Evolutionary conservation across 2,797 vertebrate genomes (phyloP).

Genomic region (Acipenser transmontanus): DNA sequence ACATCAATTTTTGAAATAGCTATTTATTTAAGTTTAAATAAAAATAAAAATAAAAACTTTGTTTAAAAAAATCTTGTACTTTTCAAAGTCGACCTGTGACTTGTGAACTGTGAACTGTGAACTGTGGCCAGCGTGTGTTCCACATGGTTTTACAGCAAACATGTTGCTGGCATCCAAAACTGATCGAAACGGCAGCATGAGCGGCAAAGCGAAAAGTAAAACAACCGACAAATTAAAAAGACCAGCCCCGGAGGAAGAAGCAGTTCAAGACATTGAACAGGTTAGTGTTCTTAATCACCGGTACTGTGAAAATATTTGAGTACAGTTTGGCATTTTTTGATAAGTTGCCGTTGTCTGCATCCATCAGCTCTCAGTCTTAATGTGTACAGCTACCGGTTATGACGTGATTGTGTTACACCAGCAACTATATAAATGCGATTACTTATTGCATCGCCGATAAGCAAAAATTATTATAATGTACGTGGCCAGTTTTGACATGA

Average conservation of each 20-base stretch:
- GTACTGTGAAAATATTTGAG: too few relatives aligned
- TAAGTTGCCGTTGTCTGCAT: too few relatives aligned
- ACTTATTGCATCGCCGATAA: too few relatives aligned
- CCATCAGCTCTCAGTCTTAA: too few relatives aligned
- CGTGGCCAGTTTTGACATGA: too few relatives aligned
- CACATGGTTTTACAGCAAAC: constrained; percentile 33
- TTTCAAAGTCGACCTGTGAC: constrained; percentile 17
- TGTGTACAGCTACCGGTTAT: too few relatives aligned
- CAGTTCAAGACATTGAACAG: constrained; percentile 29
- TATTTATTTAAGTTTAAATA: neutral
- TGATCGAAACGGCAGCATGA: constrained; percentile 28
- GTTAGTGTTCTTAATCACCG: neutral
- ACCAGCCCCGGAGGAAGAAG: constrained; percentile 24
- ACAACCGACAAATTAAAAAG: constrained; percentile 27
- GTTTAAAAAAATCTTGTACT: neutral
- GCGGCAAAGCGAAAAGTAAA: constrained; percentile 25
- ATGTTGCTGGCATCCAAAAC: constrained; percentile 18
- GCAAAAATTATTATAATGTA: too few relatives aligned
- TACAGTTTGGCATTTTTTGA: too few relatives aligned
- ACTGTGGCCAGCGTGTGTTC: constrained; percentile 19
- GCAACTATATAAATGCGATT: too few relatives aligned
- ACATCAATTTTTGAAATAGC: too few relatives aligned
- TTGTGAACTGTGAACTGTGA: constrained; percentile 26
- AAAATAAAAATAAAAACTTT: neutral
- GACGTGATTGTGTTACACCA: too few relatives aligned